Evolutionary conservation across 2,113 vertebrate species (phyloP).

Genomic region (Uropsilus gracilis): DNA sequence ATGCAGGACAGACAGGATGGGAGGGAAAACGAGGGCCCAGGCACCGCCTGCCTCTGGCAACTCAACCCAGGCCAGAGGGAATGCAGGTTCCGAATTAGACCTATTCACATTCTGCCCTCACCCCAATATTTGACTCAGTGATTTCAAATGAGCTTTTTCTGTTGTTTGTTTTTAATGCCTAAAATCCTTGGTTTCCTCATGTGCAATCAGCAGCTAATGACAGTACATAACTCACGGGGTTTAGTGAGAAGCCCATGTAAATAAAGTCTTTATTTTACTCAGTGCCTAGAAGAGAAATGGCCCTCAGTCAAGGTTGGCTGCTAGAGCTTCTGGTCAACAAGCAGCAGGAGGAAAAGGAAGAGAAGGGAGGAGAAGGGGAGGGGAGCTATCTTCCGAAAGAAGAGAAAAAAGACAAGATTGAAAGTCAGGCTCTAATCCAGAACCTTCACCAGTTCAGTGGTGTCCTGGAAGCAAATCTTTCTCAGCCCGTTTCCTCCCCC

Average conservation of each 20-base stretch:
- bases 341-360: background rate
- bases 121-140: background rate
- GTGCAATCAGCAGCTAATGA: background rate
- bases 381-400: background rate
- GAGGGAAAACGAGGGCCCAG: background rate
- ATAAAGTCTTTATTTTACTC: background rate
- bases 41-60: background rate
- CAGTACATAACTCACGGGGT: background rate
- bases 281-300: background rate
- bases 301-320: background rate
- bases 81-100: background rate
- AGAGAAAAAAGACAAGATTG: background rate
- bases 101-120: background rate
- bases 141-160: background rate
- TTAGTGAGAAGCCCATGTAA: background rate
- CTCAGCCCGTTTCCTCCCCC: background rate
- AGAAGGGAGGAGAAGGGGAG: background rate
- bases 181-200: background rate
- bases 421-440: background rate
- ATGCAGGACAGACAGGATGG: accelerated
- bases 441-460: background rate
- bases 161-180: background rate
- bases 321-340: background rate
- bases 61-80: background rate
- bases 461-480: background rate